A percentile compares a stretch with the other conserved stretches of the same genome.
Conservation (phyloP, 2,888 invertebrate genomes). For the Nasonovia ribisnigri region DNA sequence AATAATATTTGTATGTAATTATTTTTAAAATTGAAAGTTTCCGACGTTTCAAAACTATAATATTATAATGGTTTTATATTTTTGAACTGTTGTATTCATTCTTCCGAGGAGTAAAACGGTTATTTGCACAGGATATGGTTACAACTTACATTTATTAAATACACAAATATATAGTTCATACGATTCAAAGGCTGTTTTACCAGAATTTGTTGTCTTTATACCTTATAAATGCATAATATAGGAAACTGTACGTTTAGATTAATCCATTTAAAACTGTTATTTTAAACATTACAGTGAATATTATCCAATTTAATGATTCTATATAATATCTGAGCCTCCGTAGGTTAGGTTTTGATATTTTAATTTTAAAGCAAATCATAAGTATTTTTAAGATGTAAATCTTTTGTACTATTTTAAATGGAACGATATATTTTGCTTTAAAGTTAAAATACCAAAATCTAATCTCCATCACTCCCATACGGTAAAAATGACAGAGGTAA, state of each 20-base stretch:
- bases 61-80: not conserved
- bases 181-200: not conserved
- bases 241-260: no score
- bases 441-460: not conserved
- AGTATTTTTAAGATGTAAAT: not conserved
- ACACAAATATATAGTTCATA: not conserved
- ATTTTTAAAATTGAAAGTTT: not conserved
- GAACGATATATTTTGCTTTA: not conserved
- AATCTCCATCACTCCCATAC: not conserved
- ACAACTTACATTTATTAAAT: not conserved
- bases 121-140: not conserved
- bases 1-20: not conserved
- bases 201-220: no score
- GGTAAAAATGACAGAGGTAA: not conserved
- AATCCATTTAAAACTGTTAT: not conserved
- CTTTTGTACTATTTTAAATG: not conserved
- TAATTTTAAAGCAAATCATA: not conserved
- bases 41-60: not conserved
- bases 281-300: not conserved
- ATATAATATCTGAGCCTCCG: not conserved
- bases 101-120: not conserved
- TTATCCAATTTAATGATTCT: not conserved
- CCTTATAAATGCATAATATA: no score
- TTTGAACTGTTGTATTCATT: not conserved
- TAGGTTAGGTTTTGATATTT: not conserved